phyloP scores from a whole-genome alignment of 1,140 invertebrate genomes.

The Zaprionus nigranus region DNA sequence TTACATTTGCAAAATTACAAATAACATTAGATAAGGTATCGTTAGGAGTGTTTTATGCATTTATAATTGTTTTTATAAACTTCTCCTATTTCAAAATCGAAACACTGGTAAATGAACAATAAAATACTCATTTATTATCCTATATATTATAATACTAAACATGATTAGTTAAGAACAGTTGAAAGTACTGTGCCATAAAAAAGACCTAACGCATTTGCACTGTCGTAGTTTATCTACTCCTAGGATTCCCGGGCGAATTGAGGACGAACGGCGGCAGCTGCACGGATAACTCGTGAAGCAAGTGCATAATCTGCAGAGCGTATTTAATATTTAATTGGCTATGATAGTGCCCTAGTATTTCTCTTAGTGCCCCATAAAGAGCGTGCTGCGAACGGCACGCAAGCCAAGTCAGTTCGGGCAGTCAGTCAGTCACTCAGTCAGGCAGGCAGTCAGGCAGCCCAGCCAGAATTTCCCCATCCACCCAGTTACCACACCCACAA shows the following conservation, averaged over 20 bases:
- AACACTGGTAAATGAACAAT: too few relatives aligned
- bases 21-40: too few relatives aligned
- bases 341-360: constrained; percentile 55
- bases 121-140: too few relatives aligned
- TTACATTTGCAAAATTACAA: too few relatives aligned
- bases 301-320: constrained; percentile 29
- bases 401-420: constrained; percentile 20
- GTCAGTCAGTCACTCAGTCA: neutral
- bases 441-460: neutral
- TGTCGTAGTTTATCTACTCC: neutral
- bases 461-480: constrained; percentile 21
- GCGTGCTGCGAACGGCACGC: constrained; percentile 64
- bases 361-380: constrained; percentile 66
- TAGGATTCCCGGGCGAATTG: neutral
- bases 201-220: neutral
- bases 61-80: too few relatives aligned
- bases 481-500: constrained; percentile 47
- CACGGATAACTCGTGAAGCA: constrained; percentile 12
- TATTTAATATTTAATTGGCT: constrained; percentile 49
- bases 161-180: too few relatives aligned
- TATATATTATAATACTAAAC: too few relatives aligned
- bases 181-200: neutral
- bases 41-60: too few relatives aligned
- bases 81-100: too few relatives aligned
- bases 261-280: constrained; percentile 8